Conservation (phyloP, 2,888 invertebrate species). For the Melanotus villosus region DNA sequence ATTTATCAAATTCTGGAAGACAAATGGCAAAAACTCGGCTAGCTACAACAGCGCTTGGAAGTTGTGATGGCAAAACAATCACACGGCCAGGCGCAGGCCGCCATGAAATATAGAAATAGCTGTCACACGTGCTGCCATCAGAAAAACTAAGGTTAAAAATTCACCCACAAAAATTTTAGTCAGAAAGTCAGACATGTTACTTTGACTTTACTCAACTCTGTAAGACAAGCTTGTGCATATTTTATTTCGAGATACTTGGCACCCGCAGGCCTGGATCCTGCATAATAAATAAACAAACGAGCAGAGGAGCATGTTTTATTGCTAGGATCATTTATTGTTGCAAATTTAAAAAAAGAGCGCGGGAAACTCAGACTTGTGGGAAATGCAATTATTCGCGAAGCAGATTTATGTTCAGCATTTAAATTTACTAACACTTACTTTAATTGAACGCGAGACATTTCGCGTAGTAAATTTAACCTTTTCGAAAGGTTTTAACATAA, state of each 20-base stretch:
- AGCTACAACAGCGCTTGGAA: constrained; percentile 45
- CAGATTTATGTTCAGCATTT: constrained; percentile 33
- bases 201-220: neutral
- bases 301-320: no score
- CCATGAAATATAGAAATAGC: constrained; percentile 63
- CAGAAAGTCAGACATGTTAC: neutral
- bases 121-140: constrained; percentile 58
- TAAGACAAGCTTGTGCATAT: no score
- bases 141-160: constrained; percentile 46
- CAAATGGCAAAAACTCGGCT: constrained; percentile 49
- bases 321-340: no score
- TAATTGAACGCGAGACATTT: constrained; percentile 48
- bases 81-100: constrained; percentile 57
- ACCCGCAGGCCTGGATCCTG: no score
- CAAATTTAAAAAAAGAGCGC: neutral
- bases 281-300: no score
- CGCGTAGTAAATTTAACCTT: constrained; percentile 32
- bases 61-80: constrained; percentile 63
- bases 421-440: constrained; percentile 38
- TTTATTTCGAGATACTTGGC: no score
- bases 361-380: neutral
- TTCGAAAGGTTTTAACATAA: constrained; percentile 29
- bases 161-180: constrained; percentile 5
- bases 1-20: constrained; percentile 56
- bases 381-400: constrained; percentile 14